Evolutionary conservation across 2,113 vertebrate species (phyloP).

Genomic region (Axis porcinus): DNA sequence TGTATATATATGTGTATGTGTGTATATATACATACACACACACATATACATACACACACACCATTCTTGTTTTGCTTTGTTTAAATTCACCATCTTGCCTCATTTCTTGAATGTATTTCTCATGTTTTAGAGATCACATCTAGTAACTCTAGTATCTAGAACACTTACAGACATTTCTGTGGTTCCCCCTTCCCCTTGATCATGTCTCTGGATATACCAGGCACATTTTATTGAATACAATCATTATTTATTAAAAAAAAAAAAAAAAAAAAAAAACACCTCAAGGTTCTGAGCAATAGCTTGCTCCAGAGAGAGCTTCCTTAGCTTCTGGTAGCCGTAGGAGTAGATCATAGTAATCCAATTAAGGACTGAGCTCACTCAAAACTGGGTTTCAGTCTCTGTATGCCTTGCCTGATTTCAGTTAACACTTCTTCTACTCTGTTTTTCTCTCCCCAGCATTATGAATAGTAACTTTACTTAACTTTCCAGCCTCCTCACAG

Average conservation of each 20-base stretch:
- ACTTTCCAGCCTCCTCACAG: background rate
- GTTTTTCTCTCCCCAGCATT: background rate
- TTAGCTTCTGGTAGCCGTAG: background rate
- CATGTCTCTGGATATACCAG: background rate
- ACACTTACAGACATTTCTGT: background rate
- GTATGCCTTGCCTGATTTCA: background rate
- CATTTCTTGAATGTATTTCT: background rate
- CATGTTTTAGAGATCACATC: background rate
- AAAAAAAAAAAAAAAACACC: background rate
- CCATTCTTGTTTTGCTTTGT: background rate
- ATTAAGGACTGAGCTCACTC: background rate
- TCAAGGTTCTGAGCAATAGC: background rate
- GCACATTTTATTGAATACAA: background rate
- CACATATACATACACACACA: background rate
- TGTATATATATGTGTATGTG: fast-evolving
- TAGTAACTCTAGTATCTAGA: background rate
- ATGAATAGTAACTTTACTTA: background rate
- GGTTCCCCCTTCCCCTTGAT: background rate
- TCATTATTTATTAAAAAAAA: background rate
- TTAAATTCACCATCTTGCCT: background rate
- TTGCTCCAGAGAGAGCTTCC: background rate
- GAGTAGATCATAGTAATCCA: background rate
- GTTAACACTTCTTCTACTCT: background rate
- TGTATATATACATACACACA: fast-evolving
- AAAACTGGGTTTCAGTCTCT: background rate